Evolutionary conservation across 2,888 invertebrate genomes (phyloP).

Genomic region (Thymelicus sylvestris): DNA sequence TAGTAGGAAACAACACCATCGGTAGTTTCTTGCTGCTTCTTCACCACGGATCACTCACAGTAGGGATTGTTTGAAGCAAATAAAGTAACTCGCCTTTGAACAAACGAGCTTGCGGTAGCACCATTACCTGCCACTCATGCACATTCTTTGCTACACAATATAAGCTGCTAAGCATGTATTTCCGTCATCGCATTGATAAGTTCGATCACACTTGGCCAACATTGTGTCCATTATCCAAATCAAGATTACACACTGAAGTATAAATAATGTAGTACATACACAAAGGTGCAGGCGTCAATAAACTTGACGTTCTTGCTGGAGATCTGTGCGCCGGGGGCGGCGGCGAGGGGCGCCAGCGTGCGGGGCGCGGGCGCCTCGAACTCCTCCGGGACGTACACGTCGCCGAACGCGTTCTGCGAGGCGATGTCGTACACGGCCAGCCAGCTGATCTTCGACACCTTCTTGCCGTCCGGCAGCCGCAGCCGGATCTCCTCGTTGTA

Average conservation of each 20-base stretch:
- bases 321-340: slow-evolving; percentile 66
- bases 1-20: background rate
- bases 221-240: no score
- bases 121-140: no score
- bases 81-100: no score
- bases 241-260: no score
- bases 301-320: slow-evolving; percentile 90
- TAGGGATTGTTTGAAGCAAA: no score
- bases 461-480: slow-evolving; percentile 92
- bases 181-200: no score
- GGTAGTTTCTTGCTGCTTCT: no score
- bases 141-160: no score
- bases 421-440: slow-evolving; percentile 94
- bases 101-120: no score
- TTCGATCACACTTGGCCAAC: no score
- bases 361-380: slow-evolving; percentile 93
- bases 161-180: no score
- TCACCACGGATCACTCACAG: no score
- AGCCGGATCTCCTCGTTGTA: slow-evolving; percentile 93
- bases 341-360: slow-evolving; percentile 66
- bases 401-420: slow-evolving; percentile 94
- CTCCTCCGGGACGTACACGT: slow-evolving; percentile 95
- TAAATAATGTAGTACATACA: slow-evolving; percentile 49
- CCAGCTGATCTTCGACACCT: slow-evolving; percentile 95
- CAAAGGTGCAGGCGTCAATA: slow-evolving; percentile 91